Evolutionary conservation across 2,797 vertebrate genomes (phyloP).

Genomic region (Graptemys geographica): DNA sequence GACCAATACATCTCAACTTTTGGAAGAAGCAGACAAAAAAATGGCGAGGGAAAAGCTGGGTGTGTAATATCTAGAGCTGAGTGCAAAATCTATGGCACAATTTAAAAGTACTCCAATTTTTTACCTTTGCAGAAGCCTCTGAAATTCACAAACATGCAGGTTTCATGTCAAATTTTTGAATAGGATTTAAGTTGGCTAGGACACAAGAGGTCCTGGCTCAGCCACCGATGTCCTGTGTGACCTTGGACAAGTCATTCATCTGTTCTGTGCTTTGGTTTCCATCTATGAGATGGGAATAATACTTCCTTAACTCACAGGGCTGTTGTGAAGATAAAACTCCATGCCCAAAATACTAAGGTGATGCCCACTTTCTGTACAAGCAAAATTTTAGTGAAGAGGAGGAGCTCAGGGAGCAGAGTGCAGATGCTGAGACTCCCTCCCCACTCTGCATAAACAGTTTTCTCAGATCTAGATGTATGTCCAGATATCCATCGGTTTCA

Average conservation of each 20-base stretch:
- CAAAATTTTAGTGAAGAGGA: not conserved
- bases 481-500: not conserved
- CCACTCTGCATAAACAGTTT: not conserved
- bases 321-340: not conserved
- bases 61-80: not conserved
- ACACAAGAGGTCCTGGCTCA: no score
- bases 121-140: not conserved
- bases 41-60: not conserved
- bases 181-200: not conserved
- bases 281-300: accelerated
- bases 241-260: not conserved
- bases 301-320: accelerated
- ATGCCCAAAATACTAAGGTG: accelerated
- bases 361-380: not conserved
- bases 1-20: not conserved
- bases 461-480: not conserved
- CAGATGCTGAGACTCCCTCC: accelerated
- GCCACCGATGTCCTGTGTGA: not conserved
- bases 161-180: not conserved
- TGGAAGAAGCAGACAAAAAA: not conserved
- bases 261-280: not conserved
- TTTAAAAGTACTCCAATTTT: not conserved
- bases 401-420: not conserved
- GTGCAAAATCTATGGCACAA: not conserved
- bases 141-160: not conserved